These are phyloP conservation scores for Osmerus mordax DNA, from an alignment of 2,113 vertebrate genomes.

Conservation along the genomic window DNA sequence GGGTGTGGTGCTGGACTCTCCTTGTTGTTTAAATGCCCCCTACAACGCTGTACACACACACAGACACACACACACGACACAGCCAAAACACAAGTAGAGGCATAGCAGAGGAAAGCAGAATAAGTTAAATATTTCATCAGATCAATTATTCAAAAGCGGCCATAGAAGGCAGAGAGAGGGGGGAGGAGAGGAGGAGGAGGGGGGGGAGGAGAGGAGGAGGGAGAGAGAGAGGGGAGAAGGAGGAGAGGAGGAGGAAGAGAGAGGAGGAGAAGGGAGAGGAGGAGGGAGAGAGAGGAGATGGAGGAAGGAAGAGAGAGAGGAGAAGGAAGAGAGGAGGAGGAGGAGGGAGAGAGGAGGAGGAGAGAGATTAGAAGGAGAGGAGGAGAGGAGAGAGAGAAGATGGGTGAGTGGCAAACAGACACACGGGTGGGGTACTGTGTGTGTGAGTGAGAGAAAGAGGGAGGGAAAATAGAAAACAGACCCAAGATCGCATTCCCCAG, in stretches of 20 bases:
- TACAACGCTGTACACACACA: neutral
- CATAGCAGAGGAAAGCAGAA: constrained; percentile 64
- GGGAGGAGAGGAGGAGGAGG: constrained; percentile 6
- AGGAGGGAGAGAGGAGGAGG: neutral
- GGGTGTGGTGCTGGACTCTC: no score
- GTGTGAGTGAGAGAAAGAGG: constrained; percentile 22
- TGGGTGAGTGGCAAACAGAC: constrained; percentile 22
- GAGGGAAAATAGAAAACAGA: constrained; percentile 37
- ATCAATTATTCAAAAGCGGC: constrained; percentile 69
- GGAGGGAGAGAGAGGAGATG: constrained; percentile 19
- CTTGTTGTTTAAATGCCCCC: no score
- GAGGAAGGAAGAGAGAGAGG: neutral
- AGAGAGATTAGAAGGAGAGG: neutral
- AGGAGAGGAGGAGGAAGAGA: constrained; percentile 1
- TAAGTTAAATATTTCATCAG: constrained; percentile 76
- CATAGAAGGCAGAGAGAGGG: constrained; percentile 29
- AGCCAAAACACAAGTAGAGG: constrained; percentile 46
- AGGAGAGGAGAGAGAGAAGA: constrained; percentile 11
- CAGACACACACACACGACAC: constrained; percentile 14
- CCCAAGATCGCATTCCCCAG: constrained; percentile 65
- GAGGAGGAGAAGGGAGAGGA: constrained; percentile 18
- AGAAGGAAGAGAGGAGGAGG: constrained; percentile 4
- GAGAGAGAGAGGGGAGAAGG: constrained; percentile 25
- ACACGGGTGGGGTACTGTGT: constrained; percentile 14
- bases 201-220: constrained; percentile 6